A percentile compares a stretch with the other conserved stretches of the same genome.
Conservation (phyloP, 1,140 invertebrate genomes). For the Cardiocondyla obscurior region DNA sequence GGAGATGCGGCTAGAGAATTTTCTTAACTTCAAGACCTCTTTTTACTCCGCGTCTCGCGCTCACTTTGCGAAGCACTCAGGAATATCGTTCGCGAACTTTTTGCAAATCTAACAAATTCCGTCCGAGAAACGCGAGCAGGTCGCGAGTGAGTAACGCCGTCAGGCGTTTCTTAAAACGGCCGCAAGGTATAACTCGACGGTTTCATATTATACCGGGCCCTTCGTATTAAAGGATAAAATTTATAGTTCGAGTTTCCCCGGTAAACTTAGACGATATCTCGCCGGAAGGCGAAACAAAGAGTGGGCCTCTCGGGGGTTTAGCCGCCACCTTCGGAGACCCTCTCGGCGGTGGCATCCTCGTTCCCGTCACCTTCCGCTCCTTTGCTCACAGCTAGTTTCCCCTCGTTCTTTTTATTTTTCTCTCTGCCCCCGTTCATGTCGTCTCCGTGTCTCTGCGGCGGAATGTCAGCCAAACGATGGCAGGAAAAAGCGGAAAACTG, state of each 20-base stretch:
- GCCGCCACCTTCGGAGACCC: not conserved
- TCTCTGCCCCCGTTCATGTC: not conserved
- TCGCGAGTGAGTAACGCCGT: constrained; percentile 37
- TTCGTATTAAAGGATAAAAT: constrained; percentile 66
- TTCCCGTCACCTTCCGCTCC: constrained; percentile 8
- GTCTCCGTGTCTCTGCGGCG: not conserved
- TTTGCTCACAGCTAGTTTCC: not conserved
- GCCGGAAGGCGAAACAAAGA: constrained; percentile 60
- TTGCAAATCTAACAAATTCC: constrained; percentile 56
- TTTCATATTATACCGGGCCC: constrained; percentile 58
- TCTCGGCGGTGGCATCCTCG: not conserved
- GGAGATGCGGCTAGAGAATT: constrained; percentile 20
- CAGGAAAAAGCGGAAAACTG: constrained; percentile 19
- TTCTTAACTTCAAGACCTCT: constrained; percentile 36
- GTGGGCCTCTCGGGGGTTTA: not conserved
- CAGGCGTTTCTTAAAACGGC: constrained; percentile 45
- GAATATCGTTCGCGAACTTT: constrained; percentile 53
- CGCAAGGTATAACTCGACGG: constrained; percentile 51
- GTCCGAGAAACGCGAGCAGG: constrained; percentile 2
- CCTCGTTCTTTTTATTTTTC: constrained; percentile 26
- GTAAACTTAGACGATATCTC: constrained; percentile 65
- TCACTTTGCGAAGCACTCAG: constrained; percentile 42
- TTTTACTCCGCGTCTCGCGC: constrained; percentile 18
- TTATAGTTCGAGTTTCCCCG: constrained; percentile 64
- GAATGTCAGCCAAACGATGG: not conserved